These are phyloP conservation scores for Nomada fucata DNA, from an alignment of 2,888 invertebrate species.

Conservation along the genomic window DNA sequence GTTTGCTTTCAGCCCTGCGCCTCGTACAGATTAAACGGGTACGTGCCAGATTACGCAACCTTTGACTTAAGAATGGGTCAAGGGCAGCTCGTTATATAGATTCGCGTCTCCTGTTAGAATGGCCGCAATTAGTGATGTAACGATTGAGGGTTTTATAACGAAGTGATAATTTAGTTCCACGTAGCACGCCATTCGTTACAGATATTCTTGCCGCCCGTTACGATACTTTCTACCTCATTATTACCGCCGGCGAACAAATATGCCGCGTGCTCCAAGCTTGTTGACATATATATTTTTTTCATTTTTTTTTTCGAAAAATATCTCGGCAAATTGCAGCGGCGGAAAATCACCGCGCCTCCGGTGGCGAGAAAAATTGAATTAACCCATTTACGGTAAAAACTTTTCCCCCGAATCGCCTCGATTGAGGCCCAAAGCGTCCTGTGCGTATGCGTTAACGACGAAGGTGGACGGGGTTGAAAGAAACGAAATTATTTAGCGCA, in stretches of 20 bases:
- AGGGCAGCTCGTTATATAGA: constrained; percentile 32
- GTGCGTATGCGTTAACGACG: neutral
- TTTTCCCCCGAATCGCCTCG: neutral
- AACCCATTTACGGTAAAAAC: neutral
- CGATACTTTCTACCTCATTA: neutral
- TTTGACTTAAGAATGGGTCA: constrained; percentile 48
- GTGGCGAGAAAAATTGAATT: too few species aligned
- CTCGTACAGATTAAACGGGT: constrained; percentile 14
- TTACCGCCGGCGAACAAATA: neutral
- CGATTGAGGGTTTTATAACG: neutral
- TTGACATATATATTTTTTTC: too few species aligned
- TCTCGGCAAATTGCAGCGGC: too few species aligned
- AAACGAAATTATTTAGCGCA: constrained; percentile 29
- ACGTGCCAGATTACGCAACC: constrained; percentile 36
- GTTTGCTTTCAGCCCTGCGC: neutral
- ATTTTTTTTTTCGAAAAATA: too few species aligned
- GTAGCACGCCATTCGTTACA: neutral
- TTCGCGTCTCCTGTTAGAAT: constrained; percentile 4
- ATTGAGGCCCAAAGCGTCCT: neutral
- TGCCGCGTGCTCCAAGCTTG: neutral
- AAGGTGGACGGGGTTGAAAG: too few species aligned
- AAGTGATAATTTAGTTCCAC: neutral
- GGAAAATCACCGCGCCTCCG: too few species aligned
- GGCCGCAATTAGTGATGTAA: constrained; percentile 9
- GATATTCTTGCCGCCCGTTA: neutral